Evolutionary conservation across 2,113 vertebrate species (phyloP), one percentile per base, ranked within the genome.

Genomic region (Hippotragus niger): DNA sequence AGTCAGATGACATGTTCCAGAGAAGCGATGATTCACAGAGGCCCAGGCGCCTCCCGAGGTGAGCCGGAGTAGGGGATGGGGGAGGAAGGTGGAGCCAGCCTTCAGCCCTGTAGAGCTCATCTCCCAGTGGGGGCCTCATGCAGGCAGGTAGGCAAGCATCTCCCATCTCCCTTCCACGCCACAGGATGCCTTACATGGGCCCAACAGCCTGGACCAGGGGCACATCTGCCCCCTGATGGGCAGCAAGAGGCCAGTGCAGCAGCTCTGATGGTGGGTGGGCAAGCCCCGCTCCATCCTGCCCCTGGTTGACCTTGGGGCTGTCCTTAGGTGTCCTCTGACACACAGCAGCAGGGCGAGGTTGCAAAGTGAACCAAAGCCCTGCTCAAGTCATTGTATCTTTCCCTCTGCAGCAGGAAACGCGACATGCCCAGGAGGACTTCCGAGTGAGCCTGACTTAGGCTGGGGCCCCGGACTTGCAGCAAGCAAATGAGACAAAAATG

Each of bases 381-480:
- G 25, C 17, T 7, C 2, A 2, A 27, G 43, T 23, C 9, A 23
- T 12, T 19, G 17, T 31, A 8, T 17, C 43, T 53, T 74, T 29
- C 10, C 13, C 19, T 76, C 62, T 19, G 52, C 78, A n/a, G 11
- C 0, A 1, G 62, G 43, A 58, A 17, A 25, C 0, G 0, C 2
- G 21, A 31, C 55, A 1, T 5, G 5, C 19, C 50, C 76, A 17
- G 25, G 7, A 1, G 2, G 43, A 53, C 64, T 29, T 33, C 47
- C 2, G 1, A 29, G 5, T 2, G 33, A 58, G 14, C 29, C 62
- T 40, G 85, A 12, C 3, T 12, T 4, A 7, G 43, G 8, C 76
- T 1, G 13, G 53, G n/a, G 15, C 16, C 43, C 36, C 43, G 12
- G 78, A 13, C n/a, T 23, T 58, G 55, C 8, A 40, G 33, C 27